phyloP scores from a whole-genome alignment of 2,113 vertebrate species.

The Pangasianodon hypophthalmus region DNA sequence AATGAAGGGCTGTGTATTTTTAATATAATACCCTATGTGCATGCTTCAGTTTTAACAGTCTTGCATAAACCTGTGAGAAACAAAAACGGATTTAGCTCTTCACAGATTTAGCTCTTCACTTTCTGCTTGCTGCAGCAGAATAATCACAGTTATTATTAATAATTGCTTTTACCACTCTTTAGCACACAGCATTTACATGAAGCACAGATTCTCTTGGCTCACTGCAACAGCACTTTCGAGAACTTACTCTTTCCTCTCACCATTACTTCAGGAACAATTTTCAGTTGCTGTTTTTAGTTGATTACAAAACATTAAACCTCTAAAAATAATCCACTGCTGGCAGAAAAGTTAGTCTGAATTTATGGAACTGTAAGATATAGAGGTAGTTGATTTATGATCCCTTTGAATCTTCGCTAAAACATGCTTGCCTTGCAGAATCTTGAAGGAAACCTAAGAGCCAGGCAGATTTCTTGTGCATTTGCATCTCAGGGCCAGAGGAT shows the following conservation, averaged over 20 bases:
- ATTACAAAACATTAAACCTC: constrained; percentile 34
- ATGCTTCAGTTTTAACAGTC: not conserved
- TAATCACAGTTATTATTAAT: constrained; percentile 44
- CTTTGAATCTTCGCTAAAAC: constrained; percentile 6
- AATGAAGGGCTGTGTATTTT: not conserved
- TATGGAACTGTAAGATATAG: not conserved
- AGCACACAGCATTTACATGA: constrained; percentile 35
- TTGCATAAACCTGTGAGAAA: not conserved
- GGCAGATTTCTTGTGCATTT: constrained; percentile 28
- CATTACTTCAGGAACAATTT: not conserved
- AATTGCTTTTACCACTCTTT: constrained; percentile 20
- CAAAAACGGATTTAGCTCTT: not conserved
- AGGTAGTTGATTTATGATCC: constrained; percentile 46
- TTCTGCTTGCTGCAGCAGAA: not conserved
- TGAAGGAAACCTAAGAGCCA: constrained; percentile 29
- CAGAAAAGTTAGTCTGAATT: constrained; percentile 40
- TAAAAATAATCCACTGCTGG: constrained; percentile 32
- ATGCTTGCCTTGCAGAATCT: constrained; percentile 41
- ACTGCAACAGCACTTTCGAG: constrained; percentile 23
- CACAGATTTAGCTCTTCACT: constrained; percentile 19
- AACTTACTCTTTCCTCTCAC: constrained; percentile 1
- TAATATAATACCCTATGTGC: not conserved
- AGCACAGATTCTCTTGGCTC: constrained; percentile 23
- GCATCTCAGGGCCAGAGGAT: constrained; percentile 29
- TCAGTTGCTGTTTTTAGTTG: constrained; percentile 38